phyloP scores from a whole-genome alignment of 2,113 vertebrate species.

The Diadophis punctatus region DNA sequence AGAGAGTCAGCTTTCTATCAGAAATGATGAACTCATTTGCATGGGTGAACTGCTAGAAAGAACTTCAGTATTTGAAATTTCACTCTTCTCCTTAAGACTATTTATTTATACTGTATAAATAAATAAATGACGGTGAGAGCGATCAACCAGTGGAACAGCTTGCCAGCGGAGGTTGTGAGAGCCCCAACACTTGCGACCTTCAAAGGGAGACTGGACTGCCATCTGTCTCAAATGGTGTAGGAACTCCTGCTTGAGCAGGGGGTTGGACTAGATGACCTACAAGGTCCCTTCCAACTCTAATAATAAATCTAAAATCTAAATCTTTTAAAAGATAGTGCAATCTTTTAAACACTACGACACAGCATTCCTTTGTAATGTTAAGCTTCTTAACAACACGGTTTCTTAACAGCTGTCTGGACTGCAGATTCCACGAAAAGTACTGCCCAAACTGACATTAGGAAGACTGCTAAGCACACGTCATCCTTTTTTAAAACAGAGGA shows the following conservation, averaged over 20 bases:
- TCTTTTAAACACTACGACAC: background rate
- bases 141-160: no score
- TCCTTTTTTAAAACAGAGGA: background rate
- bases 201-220: no score
- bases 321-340: no score
- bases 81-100: background rate
- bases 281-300: no score
- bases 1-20: background rate
- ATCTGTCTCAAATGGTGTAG: no score
- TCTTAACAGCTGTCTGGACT: background rate
- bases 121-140: no score
- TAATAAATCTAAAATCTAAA: no score
- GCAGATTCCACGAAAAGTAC: background rate
- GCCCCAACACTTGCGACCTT: no score
- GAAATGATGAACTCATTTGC: background rate
- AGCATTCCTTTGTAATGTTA: background rate
- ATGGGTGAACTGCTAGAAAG: background rate
- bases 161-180: no score
- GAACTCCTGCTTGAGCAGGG: no score
- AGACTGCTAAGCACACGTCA: background rate
- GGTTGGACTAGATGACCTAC: no score
- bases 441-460: background rate
- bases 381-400: background rate
- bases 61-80: background rate
- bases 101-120: background rate